phyloP scores from a whole-genome alignment of 2,888 invertebrate species.

The Sipunculus nudus region DNA sequence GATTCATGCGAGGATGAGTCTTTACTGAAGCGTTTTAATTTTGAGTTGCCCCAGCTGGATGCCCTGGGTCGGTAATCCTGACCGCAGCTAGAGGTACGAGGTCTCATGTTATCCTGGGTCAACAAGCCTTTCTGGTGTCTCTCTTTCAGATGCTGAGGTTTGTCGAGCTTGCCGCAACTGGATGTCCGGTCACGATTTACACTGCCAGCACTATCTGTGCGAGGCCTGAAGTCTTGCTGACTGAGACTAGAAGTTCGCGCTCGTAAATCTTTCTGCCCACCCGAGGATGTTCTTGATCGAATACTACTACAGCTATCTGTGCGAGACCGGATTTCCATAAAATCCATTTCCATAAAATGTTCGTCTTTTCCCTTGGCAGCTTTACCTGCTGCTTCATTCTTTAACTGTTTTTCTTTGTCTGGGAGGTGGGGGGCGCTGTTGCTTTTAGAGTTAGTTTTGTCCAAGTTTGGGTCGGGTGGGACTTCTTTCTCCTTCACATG shows the following conservation, averaged over 20 bases:
- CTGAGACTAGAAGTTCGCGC: conserved; percentile 22
- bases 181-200: not conserved
- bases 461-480: conserved; percentile 43
- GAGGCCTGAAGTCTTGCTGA: conserved; percentile 7
- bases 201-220: conserved; percentile 16
- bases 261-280: conserved; percentile 16
- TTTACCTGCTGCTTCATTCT: conserved; percentile 44
- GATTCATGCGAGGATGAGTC: no score
- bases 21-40: no score
- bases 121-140: not conserved
- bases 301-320: conserved; percentile 41
- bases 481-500: conserved; percentile 32
- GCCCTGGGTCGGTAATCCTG: conserved; percentile 50
- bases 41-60: conserved; percentile 56
- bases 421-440: conserved; percentile 76
- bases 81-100: conserved; percentile 56
- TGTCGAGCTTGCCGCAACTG: conserved; percentile 10
- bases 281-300: conserved; percentile 11
- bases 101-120: conserved; percentile 37
- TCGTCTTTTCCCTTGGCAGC: conserved; percentile 50
- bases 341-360: conserved; percentile 63
- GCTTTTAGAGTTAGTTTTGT: conserved; percentile 69
- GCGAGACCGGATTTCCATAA: conserved; percentile 54
- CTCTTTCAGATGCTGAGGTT: not conserved
- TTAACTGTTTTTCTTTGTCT: conserved; percentile 16